A percentile compares a stretch with the other conserved stretches of the same genome.
Evolutionary conservation across 2,113 vertebrate genomes (phyloP).

Genomic region (Phoenicopterus ruber): DNA sequence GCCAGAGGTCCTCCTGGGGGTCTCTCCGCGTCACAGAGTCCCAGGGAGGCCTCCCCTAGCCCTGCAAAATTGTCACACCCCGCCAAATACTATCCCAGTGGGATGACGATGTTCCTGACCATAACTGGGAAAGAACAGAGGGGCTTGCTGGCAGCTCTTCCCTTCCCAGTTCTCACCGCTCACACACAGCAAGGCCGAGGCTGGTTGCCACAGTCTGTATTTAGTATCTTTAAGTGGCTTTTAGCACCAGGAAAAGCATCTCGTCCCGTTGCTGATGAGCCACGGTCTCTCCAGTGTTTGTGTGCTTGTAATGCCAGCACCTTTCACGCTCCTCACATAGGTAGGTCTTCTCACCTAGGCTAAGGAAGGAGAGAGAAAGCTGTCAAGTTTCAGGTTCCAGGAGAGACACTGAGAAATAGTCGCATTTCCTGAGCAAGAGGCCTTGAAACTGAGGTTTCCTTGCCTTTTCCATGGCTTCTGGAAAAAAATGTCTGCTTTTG

Average conservation of each 20-base stretch:
- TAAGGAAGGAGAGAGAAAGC: not conserved
- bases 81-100: not conserved
- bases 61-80: not conserved
- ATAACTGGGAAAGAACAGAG: not conserved
- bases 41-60: not conserved
- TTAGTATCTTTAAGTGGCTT: not conserved
- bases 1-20: not conserved
- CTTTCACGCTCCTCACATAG: not conserved
- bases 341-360: not conserved
- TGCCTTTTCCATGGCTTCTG: not conserved
- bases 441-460: not conserved
- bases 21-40: not conserved
- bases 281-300: accelerated
- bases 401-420: not conserved
- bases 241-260: not conserved
- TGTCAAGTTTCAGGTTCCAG: not conserved
- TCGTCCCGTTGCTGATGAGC: not conserved
- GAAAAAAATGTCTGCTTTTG: not conserved
- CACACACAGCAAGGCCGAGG: not conserved
- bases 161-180: accelerated
- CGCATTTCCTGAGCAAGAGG: not conserved
- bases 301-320: not conserved
- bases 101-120: not conserved
- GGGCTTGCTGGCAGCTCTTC: not conserved
- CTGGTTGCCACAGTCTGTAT: not conserved